phyloP scores from a whole-genome alignment of 2,113 vertebrate genomes.

The Ahaetulla prasina region DNA sequence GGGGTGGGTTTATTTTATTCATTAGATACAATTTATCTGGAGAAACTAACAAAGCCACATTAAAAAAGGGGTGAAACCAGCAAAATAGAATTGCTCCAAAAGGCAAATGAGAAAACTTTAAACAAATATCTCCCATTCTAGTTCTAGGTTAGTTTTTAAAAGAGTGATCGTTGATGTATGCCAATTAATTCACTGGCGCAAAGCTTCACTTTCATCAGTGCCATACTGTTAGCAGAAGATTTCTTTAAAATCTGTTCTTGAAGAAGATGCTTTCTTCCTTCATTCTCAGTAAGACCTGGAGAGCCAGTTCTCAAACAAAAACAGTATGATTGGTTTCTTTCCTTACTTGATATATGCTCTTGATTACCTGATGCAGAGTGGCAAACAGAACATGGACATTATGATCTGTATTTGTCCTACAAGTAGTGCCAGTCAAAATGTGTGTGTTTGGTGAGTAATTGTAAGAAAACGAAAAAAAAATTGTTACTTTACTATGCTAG shows the following conservation, averaged over 20 bases:
- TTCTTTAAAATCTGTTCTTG: not conserved
- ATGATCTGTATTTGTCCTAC: not conserved
- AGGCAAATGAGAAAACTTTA: not conserved
- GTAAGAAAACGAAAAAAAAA: not conserved
- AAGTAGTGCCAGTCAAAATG: not conserved
- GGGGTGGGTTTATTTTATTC: not conserved
- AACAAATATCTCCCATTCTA: not conserved
- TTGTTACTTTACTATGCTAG: not conserved
- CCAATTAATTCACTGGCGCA: not conserved
- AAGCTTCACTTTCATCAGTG: not conserved
- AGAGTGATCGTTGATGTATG: not conserved
- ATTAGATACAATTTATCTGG: not conserved
- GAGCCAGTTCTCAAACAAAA: not conserved
- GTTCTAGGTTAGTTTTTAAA: not conserved
- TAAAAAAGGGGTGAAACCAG: not conserved
- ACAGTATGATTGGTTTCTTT: not conserved
- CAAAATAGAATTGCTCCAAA: not conserved
- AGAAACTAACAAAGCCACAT: not conserved
- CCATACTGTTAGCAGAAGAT: not conserved
- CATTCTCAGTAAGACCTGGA: not conserved
- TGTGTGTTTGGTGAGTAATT: not conserved
- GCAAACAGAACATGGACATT: not conserved
- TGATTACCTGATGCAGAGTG: not conserved
- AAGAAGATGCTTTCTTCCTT: not conserved
- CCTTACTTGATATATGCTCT: not conserved